Evolutionary conservation across 2,888 invertebrate genomes (phyloP).

Genomic region (Heterodera filipjevi): DNA sequence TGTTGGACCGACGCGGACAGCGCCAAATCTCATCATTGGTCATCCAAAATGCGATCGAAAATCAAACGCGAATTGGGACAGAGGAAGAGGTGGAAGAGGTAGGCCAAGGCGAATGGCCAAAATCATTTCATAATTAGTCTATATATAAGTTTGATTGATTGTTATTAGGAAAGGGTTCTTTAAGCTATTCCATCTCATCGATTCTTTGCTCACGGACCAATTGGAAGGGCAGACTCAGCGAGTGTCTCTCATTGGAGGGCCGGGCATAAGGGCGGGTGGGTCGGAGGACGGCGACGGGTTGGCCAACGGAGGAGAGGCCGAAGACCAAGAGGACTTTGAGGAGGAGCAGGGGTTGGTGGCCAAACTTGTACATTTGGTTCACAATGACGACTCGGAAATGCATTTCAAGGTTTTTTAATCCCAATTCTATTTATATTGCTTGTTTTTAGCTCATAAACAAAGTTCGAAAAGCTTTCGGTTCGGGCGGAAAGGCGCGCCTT

Average conservation of each 20-base stretch:
- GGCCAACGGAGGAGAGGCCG: slow-evolving; percentile 71
- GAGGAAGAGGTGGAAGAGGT: slow-evolving; percentile 75
- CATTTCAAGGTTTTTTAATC: slow-evolving; percentile 74
- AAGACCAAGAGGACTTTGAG: slow-evolving; percentile 80
- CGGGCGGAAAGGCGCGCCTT: slow-evolving; percentile 86
- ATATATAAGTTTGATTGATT: slow-evolving; percentile 32
- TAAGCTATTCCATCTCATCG: slow-evolving; percentile 76
- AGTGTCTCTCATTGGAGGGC: neutral
- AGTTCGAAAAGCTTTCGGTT: slow-evolving; percentile 84
- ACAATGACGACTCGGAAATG: slow-evolving; percentile 71
- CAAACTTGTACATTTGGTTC: slow-evolving; percentile 68
- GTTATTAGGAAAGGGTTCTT: neutral
- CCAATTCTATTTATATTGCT: slow-evolving; percentile 68
- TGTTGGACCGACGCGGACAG: slow-evolving; percentile 82
- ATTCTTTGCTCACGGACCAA: slow-evolving; percentile 84
- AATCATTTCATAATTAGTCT: neutral
- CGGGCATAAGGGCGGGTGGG: neutral
- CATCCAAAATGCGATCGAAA: slow-evolving; percentile 73
- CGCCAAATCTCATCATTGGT: slow-evolving; percentile 84
- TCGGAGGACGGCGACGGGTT: slow-evolving; percentile 67
- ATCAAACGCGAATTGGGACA: slow-evolving; percentile 82
- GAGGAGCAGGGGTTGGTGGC: slow-evolving; percentile 92
- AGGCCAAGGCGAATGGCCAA: neutral
- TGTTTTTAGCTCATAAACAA: slow-evolving; percentile 83
- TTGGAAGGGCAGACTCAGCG: slow-evolving; percentile 66